Evolutionary conservation across 2,797 vertebrate species (phyloP), one percentile per base, ranked within the genome.

Genomic region (Pseudomugil tenellus): DNA sequence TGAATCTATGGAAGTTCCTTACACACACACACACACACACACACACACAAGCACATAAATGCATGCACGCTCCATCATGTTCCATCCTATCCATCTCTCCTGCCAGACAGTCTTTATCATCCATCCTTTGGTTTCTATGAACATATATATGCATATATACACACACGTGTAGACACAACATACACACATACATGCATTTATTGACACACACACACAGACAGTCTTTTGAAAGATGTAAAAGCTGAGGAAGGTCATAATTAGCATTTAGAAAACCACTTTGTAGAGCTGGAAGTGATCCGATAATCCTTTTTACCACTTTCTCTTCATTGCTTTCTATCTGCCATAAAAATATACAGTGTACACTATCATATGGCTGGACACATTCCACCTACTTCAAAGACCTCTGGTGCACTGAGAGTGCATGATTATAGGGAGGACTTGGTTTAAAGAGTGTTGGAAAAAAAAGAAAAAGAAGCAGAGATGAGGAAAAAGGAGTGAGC

Each of bases 351-450:
- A 84, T 81, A 83, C 58, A 77, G 74, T 48, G 26, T 63, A 55
- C 52, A 49, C 71, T 72, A 79, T 89, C 82, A 77, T 78, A 82
- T 76, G 77, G 83, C 79, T 87, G 85, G 83, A 86, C 63, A 49
- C 79, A 84, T 89, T 90, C 88, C 87, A 78, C 71, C 68, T 31
- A 80, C 87, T 92, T 91, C 85, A 89, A 91, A 92, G 87, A 58
- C 63, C 76, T 79, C 62, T 69, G 83, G 73, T 61, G 81, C 84
- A 74, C 78, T 70, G 84, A 81, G 79, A 60, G 76, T 73, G 83
- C 81, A 78, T 91, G 85, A 92, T 90, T 92, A 91, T 79, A 90
- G 87, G 87, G 89, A 87, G 82, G 72, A 79, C 63, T 76, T 64
- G 73, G 80, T 87, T 89, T 85, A 86, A 84, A 87, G 72, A 65